A percentile compares a stretch with the other conserved stretches of the same genome.
Evolutionary conservation across 2,113 vertebrate species (phyloP).

Genomic region (Neolamprologus sp.): DNA sequence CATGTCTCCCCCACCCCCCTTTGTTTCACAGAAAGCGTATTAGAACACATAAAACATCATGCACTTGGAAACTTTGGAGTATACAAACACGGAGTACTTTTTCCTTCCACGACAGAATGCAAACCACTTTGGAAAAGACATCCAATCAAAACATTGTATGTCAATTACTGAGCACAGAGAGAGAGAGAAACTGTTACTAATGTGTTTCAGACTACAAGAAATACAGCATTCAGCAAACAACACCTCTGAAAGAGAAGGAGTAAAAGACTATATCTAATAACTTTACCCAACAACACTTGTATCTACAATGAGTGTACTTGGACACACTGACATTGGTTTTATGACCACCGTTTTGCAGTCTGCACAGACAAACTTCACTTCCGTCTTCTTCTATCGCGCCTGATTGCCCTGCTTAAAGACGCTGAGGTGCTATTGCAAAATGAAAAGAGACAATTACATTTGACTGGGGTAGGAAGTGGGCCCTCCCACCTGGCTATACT

Average conservation of each 20-base stretch:
- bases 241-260: constrained; percentile 62
- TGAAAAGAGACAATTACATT: constrained; percentile 69
- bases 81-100: constrained; percentile 51
- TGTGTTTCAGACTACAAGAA: constrained; percentile 29
- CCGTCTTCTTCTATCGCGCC: not conserved
- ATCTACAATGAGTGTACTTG: constrained; percentile 52
- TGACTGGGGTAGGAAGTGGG: constrained; percentile 87
- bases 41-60: constrained; percentile 52
- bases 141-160: constrained; percentile 41
- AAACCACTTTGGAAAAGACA: constrained; percentile 59
- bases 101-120: constrained; percentile 64
- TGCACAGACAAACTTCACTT: not conserved
- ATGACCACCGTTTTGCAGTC: not conserved
- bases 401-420: constrained; percentile 44
- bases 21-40: constrained; percentile 22
- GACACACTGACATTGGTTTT: not conserved
- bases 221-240: constrained; percentile 57
- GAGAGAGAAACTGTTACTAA: constrained; percentile 12
- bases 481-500: constrained; percentile 82
- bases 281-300: constrained; percentile 62
- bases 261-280: constrained; percentile 52
- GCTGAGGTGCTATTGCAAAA: not conserved
- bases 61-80: constrained; percentile 62
- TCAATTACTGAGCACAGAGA: constrained; percentile 67
- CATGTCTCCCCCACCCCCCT: not conserved